Evolutionary conservation across 2,888 invertebrate genomes (phyloP), one percentile per base, ranked within the genome.

Genomic region (Sycophila texana): DNA sequence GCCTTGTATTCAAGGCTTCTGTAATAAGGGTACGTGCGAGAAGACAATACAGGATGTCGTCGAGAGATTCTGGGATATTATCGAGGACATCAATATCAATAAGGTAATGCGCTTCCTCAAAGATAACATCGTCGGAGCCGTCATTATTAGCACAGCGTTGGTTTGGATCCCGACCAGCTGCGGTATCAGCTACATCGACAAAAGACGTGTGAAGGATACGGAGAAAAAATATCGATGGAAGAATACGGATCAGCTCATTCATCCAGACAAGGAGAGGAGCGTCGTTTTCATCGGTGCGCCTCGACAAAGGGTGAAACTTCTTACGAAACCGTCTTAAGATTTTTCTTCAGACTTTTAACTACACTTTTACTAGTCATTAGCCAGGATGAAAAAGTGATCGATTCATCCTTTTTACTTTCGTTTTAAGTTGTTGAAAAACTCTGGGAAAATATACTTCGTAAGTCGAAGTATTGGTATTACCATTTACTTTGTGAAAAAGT

Each of bases 101-200:
- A 96, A 97, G 88, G 96, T 97, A 85, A 92, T 97, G 85, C 93
- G 96, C 72, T 97, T 98, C 89, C 92, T 98, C 72, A 94, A 96
- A 78, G 97, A 98, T 91, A 98, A 98, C 89, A 97, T 98, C 82
- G 98, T 99, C 51, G 97, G 98, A 78, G 96, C 97, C 4, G 96
- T 98, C 26, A 96, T 98, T 71, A 92, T 98, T 58, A 93, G 96
- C 82, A 97, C 98, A 14, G 95, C 98, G n/a, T 92, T 98, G 76
- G 92, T 98, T 76, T 99, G 99, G 99, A 96, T 99, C 85, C 98
- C 98, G 1, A 96, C 96, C 4, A 97, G 97, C 88, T 98, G 97
- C 89, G 93, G 96, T 55, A 95, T 96, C 80, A 95, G 95, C 86
- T 97, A 96, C 89, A 94, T 97, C 75, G 98, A 97, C 88, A 93